Conservation (phyloP, 2,888 invertebrate species). For the Linyphia triangularis region DNA sequence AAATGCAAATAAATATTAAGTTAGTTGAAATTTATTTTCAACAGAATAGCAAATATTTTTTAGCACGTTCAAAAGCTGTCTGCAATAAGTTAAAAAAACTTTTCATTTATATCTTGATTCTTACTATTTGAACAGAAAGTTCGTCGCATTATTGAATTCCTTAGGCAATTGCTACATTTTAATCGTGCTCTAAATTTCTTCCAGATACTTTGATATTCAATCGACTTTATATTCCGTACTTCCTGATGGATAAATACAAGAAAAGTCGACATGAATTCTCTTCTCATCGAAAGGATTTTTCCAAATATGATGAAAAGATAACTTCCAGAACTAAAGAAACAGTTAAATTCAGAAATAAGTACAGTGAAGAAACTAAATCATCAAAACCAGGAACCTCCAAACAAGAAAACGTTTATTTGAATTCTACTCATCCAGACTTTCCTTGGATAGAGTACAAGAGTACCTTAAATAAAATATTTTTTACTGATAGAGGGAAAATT, state of each 20-base stretch:
- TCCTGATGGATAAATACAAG: neutral
- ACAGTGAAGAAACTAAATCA: neutral
- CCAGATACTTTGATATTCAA: no score
- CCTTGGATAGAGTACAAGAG: conserved; percentile 53
- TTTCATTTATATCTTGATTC: no score
- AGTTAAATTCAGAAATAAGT: neutral
- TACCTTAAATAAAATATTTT: conserved; percentile 76
- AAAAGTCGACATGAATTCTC: neutral
- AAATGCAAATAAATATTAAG: no score
- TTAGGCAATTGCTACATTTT: no score
- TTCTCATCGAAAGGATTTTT: neutral
- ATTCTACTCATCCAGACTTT: conserved; percentile 56
- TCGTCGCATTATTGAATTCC: no score
- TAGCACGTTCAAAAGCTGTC: no score
- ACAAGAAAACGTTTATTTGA: conserved; percentile 3
- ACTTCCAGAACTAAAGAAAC: neutral
- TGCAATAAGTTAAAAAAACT: no score
- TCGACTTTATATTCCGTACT: no score
- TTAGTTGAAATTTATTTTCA: no score
- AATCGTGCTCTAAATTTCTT: no score
- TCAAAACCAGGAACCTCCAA: neutral
- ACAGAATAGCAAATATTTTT: no score
- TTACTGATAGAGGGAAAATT: conserved; percentile 68
- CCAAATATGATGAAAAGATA: neutral
- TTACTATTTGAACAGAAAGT: no score